Percentiles rank a stretch among this genome's conserved stretches.
Conservation (phyloP, 92 coral and sea anemone genomes). For the Zoanthus gigantus region DNA sequence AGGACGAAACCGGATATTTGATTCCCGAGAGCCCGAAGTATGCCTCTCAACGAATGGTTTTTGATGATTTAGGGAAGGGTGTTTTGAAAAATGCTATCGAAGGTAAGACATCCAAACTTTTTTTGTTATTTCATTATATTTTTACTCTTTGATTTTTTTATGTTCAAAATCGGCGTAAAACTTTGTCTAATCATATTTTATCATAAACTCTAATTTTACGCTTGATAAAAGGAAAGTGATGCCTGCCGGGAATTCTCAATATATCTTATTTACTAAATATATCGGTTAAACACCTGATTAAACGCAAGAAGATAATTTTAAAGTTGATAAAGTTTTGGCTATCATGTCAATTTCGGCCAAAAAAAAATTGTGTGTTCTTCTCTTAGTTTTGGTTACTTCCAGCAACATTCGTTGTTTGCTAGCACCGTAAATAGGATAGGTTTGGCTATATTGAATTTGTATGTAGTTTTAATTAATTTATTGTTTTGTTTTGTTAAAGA, state of each 20-base stretch:
- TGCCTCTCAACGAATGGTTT: constrained; percentile 91
- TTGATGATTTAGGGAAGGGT: constrained; percentile 95
- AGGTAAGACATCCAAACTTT: constrained; percentile 60
- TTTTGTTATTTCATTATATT: not conserved
- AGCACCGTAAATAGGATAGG: not conserved
- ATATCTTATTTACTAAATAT: no score
- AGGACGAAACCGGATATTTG: constrained; percentile 80
- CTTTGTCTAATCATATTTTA: not conserved
- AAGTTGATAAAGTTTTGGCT: not conserved
- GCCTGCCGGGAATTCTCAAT: not conserved
- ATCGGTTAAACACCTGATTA: no score
- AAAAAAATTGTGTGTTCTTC: not conserved
- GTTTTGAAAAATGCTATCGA: constrained; percentile 95
- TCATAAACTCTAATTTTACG: not conserved
- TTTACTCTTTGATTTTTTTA: not conserved
- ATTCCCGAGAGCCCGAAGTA: constrained; percentile 65
- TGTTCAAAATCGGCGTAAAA: not conserved
- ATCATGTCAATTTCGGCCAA: no score
- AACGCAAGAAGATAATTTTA: not conserved
- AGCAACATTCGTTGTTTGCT: constrained; percentile 3
- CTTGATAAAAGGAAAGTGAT: not conserved
- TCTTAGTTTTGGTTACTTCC: constrained; percentile 28
- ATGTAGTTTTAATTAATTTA: not conserved
- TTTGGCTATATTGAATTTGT: not conserved
- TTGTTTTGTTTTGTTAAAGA: not conserved